Evolutionary conservation across 1,140 invertebrate genomes (phyloP).

Genomic region (Brachionus rotundiformis): DNA sequence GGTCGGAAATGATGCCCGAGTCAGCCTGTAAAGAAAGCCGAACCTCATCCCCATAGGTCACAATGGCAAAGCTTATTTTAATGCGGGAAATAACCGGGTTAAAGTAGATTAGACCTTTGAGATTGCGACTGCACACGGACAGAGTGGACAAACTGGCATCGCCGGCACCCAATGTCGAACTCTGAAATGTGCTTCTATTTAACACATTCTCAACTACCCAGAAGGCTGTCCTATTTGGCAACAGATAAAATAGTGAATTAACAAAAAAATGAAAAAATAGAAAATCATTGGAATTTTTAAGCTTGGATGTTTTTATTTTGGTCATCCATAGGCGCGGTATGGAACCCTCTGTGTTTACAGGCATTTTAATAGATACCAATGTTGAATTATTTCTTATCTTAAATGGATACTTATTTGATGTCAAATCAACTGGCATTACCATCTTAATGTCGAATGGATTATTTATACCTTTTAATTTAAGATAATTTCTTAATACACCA

Average conservation of each 20-base stretch:
- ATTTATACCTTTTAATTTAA: slow-evolving; percentile 8
- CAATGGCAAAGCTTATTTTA: slow-evolving; percentile 28
- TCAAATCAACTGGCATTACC: slow-evolving; percentile 33
- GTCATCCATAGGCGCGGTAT: slow-evolving; percentile 45
- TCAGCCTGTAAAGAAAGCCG: not conserved
- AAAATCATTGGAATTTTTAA: slow-evolving; percentile 37
- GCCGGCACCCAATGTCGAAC: slow-evolving; percentile 31
- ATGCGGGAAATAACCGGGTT: slow-evolving; percentile 17
- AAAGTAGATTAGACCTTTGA: slow-evolving; percentile 37
- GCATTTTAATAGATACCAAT: not conserved
- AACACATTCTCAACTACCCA: not conserved
- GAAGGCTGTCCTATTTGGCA: slow-evolving; percentile 16
- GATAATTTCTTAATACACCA: slow-evolving; percentile 31
- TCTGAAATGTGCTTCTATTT: slow-evolving; percentile 5
- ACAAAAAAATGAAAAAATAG: slow-evolving; percentile 29
- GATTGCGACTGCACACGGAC: slow-evolving; percentile 39
- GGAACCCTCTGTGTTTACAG: slow-evolving; percentile 35
- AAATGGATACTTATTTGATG: slow-evolving; percentile 37
- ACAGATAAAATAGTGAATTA: not conserved
- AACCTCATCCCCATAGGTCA: slow-evolving; percentile 46
- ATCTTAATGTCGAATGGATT: slow-evolving; percentile 27
- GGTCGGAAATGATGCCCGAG: slow-evolving; percentile 26
- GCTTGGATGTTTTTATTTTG: slow-evolving; percentile 30
- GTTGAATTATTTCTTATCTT: slow-evolving; percentile 28
- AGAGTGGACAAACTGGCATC: slow-evolving; percentile 25